A percentile compares a stretch with the other conserved stretches of the same genome.
Conservation (phyloP, 1,140 invertebrate genomes). For the Limonius californicus region DNA sequence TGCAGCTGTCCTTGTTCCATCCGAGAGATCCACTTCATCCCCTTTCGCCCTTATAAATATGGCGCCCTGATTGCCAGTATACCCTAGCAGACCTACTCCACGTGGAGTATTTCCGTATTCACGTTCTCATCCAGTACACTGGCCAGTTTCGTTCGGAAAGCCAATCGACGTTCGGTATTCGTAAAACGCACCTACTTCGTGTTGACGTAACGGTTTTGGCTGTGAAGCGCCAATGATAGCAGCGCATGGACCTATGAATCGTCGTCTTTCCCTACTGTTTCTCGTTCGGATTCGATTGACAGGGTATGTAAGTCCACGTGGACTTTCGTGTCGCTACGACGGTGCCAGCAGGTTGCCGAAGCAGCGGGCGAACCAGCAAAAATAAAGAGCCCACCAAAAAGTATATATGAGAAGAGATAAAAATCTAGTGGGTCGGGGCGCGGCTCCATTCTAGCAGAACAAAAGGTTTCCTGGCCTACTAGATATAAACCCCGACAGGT, state of each 20-base stretch:
- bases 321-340: conserved; percentile 46
- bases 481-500: conserved; percentile 39
- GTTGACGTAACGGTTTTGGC: neutral
- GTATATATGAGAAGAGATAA: conserved; percentile 46
- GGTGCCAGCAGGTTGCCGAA: conserved; percentile 42
- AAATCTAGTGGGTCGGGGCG: conserved; percentile 45
- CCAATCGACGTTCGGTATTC: conserved; percentile 6
- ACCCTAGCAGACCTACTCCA: conserved; percentile 42
- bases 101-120: conserved; percentile 35
- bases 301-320: conserved; percentile 41
- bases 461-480: conserved; percentile 43
- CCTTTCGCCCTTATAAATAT: conserved; percentile 49
- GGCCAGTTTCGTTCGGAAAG: neutral
- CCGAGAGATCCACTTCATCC: conserved; percentile 46
- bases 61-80: conserved; percentile 49
- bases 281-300: conserved; percentile 25
- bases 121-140: conserved; percentile 27
- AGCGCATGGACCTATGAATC: conserved; percentile 29
- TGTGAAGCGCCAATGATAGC: conserved; percentile 28
- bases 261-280: neutral
- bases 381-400: conserved; percentile 48
- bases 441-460: conserved; percentile 43
- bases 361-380: conserved; percentile 45
- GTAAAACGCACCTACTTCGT: conserved; percentile 35
- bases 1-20: conserved; percentile 46